phyloP scores from a whole-genome alignment of 2,113 vertebrate species.

The Mus pahari region DNA sequence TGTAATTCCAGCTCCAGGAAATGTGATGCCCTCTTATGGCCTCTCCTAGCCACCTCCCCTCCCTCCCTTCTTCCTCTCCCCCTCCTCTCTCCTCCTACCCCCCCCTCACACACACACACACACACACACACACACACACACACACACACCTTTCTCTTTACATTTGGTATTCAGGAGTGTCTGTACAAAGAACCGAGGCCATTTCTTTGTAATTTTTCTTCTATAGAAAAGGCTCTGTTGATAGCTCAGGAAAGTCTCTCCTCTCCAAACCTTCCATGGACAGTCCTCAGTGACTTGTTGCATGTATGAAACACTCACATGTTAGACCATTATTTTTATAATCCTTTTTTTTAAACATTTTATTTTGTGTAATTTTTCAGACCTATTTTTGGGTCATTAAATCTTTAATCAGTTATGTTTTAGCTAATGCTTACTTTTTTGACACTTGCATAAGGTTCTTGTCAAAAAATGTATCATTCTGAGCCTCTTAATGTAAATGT shows the following conservation, averaged over 20 bases:
- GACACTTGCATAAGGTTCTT: conserved; percentile 20
- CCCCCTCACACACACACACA: not conserved
- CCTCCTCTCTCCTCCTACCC: accelerated
- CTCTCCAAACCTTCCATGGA: not conserved
- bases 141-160: not conserved
- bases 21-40: not conserved
- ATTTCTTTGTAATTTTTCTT: conserved; percentile 23
- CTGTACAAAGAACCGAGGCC: not conserved
- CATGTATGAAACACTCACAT: not conserved
- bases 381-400: conserved; percentile 20
- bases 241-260: not conserved
- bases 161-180: not conserved
- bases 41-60: too few relatives aligned
- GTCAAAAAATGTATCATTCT: not conserved
- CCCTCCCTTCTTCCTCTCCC: accelerated
- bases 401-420: conserved; percentile 28
- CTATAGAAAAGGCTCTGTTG: not conserved
- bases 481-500: conserved; percentile 40
- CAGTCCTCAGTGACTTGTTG: not conserved
- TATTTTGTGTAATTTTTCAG: conserved; percentile 23
- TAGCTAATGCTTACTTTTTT: conserved; percentile 39
- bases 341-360: conserved; percentile 6
- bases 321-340: not conserved
- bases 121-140: not conserved
- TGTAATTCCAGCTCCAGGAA: not conserved